Conservation (phyloP, 2,888 invertebrate genomes). For the Idaea dimidiata region DNA sequence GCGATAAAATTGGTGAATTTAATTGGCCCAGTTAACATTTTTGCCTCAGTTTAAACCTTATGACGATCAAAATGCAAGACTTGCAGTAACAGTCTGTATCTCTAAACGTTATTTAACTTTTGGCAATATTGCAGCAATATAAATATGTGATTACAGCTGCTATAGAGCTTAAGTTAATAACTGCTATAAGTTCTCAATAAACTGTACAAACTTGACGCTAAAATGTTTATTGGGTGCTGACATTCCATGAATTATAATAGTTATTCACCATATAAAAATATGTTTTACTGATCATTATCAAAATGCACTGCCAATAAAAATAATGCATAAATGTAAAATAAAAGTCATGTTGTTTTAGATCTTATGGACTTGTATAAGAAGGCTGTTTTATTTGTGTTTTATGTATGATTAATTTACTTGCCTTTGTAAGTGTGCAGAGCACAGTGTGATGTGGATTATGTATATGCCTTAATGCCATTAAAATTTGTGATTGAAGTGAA, state of each 20-base stretch:
- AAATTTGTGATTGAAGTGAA: slow-evolving; percentile 70
- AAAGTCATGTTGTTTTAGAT: slow-evolving; percentile 23
- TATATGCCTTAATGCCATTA: slow-evolving; percentile 75
- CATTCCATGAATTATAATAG: slow-evolving; percentile 19
- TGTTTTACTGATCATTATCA: slow-evolving; percentile 13
- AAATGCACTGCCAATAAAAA: slow-evolving; percentile 34
- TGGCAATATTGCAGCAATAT: too few relatives aligned
- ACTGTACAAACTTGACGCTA: neutral
- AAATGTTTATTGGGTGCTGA: slow-evolving; percentile 7
- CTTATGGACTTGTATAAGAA: slow-evolving; percentile 2
- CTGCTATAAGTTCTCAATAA: neutral
- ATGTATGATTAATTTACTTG: slow-evolving; percentile 24
- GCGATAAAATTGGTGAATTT: slow-evolving; percentile 5
- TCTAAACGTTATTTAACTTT: too few relatives aligned
- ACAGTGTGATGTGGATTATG: slow-evolving; percentile 35
- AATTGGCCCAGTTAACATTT: neutral
- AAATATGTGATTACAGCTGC: too few relatives aligned
- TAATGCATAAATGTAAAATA: slow-evolving; percentile 25
- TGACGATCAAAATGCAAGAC: too few relatives aligned
- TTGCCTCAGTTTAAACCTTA: too few relatives aligned
- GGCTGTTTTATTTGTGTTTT: slow-evolving; percentile 12
- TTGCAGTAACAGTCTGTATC: too few relatives aligned
- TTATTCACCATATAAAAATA: too few relatives aligned
- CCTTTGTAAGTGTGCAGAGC: slow-evolving; percentile 32
- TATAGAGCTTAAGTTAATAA: too few relatives aligned